These are phyloP conservation scores for Nymphalis io DNA, from an alignment of 1,140 invertebrate species.

Conservation along the genomic window DNA sequence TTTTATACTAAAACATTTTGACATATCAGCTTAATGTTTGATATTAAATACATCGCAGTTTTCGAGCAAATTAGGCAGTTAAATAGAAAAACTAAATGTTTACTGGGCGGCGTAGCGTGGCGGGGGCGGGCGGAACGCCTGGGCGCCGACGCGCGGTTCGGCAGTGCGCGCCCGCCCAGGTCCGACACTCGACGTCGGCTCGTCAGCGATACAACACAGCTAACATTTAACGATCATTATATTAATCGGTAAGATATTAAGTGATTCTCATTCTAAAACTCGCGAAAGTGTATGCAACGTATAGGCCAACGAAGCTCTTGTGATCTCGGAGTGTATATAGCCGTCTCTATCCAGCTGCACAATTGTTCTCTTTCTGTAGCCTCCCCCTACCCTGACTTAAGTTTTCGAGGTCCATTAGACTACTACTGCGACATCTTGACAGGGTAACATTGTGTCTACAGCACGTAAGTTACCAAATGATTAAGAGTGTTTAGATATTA, in stretches of 20 bases:
- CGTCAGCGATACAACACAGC: conserved; percentile 73
- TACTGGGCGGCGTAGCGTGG: conserved; percentile 48
- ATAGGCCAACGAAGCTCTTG: not conserved
- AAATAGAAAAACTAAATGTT: conserved; percentile 57
- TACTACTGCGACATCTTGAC: conserved; percentile 46
- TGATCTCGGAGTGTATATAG: conserved; percentile 34
- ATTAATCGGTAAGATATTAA: conserved; percentile 74
- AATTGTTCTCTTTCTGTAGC: conserved; percentile 51
- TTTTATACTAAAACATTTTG: not conserved
- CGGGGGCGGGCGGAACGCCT: conserved; percentile 48
- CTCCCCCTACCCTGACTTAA: conserved; percentile 40
- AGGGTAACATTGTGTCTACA: conserved; percentile 55
- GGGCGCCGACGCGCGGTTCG: conserved; percentile 44
- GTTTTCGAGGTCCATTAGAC: conserved; percentile 58
- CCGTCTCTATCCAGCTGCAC: conserved; percentile 54
- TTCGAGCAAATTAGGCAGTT: conserved; percentile 32
- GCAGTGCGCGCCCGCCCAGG: conserved; percentile 76
- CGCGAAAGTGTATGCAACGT: conserved; percentile 48
- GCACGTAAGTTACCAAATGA: conserved; percentile 63
- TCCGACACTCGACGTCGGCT: conserved; percentile 80
- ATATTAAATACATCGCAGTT: conserved; percentile 25
- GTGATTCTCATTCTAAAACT: conserved; percentile 46
- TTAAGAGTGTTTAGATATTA: not conserved
- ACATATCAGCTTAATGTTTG: not conserved
- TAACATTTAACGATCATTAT: conserved; percentile 72